A percentile compares a stretch with the other conserved stretches of the same genome.
phyloP scores from a whole-genome alignment of 2,113 vertebrate species.

The Bolborhynchus lineola region DNA sequence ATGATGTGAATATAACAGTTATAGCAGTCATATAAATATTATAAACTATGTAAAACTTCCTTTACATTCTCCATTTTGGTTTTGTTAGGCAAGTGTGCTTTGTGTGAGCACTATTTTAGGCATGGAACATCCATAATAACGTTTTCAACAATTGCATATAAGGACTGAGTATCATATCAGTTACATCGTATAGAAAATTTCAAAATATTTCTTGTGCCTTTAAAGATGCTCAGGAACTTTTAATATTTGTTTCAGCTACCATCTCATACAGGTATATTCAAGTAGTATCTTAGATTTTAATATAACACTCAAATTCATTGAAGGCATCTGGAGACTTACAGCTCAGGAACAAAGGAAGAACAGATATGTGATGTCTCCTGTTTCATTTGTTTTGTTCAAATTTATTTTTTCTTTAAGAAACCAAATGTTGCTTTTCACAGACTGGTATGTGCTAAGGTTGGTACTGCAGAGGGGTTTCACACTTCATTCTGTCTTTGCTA shows the following conservation, averaged over 20 bases:
- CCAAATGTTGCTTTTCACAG: slow-evolving; percentile 1
- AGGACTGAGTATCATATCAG: not conserved
- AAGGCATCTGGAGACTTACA: not conserved
- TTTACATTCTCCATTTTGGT: not conserved
- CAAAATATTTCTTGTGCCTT: not conserved
- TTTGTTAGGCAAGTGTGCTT: not conserved
- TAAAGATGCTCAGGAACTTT: not conserved
- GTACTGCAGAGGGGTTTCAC: not conserved
- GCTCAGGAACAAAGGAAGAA: not conserved
- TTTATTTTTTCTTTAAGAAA: slow-evolving; percentile 5
- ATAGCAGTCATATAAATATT: not conserved
- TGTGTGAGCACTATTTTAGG: not conserved
- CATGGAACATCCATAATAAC: not conserved
- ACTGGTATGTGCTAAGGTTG: not conserved
- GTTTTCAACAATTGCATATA: not conserved
- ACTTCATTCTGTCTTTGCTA: not conserved
- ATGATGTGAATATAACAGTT: not conserved
- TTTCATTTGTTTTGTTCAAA: not conserved
- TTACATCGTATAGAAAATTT: not conserved
- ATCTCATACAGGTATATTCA: not conserved
- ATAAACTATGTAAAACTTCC: not conserved
- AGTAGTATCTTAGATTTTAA: not conserved
- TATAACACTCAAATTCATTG: not conserved
- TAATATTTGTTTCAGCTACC: not conserved
- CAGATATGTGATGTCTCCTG: not conserved